Percentiles rank a stretch among this genome's conserved stretches.
phyloP scores from a whole-genome alignment of 2,888 invertebrate genomes.

The Cantharis nigra region DNA sequence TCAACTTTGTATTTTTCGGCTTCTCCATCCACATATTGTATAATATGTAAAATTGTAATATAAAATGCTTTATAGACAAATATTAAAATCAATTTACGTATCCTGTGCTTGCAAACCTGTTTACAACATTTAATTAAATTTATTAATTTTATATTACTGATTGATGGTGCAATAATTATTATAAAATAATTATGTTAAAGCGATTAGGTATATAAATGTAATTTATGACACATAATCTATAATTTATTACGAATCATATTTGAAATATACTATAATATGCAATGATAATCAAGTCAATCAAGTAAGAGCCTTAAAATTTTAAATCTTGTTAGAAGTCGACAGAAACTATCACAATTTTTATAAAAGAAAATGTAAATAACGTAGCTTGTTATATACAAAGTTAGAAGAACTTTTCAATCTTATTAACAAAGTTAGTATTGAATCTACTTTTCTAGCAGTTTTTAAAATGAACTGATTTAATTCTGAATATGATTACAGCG shows the following conservation, averaged over 20 bases:
- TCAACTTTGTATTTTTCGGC: no score
- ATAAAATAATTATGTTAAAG: background rate
- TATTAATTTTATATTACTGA: background rate
- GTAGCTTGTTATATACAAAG: constrained; percentile 31
- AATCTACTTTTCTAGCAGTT: constrained; percentile 48
- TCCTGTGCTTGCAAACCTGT: background rate
- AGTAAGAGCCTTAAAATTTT: constrained; percentile 9
- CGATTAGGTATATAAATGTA: background rate
- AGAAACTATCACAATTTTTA: constrained; percentile 28
- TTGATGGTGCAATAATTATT: background rate
- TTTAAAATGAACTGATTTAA: constrained; percentile 57
- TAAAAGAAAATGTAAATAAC: constrained; percentile 33
- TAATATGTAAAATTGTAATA: no score
- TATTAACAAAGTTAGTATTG: constrained; percentile 51
- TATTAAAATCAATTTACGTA: background rate
- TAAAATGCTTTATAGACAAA: background rate
- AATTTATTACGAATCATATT: background rate
- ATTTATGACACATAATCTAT: background rate
- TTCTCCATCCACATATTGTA: no score
- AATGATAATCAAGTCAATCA: background rate
- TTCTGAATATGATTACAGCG: constrained; percentile 57
- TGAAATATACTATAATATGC: background rate
- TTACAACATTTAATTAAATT: background rate
- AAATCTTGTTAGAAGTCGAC: constrained; percentile 24
- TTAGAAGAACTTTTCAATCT: constrained; percentile 50